Conservation (phyloP, 2,113 vertebrate genomes). For the Tragelaphus scriptus region DNA sequence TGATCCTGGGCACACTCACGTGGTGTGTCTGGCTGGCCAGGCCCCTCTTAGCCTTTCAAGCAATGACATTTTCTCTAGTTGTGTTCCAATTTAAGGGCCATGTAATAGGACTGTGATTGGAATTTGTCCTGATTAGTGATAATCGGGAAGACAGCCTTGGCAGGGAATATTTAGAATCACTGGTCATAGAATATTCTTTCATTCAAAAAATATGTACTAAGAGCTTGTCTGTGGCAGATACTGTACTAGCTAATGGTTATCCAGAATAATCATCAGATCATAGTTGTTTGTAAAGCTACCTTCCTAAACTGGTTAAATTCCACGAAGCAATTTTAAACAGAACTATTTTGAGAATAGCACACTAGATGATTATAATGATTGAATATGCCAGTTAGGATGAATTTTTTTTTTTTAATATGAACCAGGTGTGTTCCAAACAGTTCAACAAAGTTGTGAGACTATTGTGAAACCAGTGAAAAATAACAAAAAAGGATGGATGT, state of each 20-base stretch:
- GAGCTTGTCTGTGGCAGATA: background rate
- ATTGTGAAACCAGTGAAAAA: background rate
- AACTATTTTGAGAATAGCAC: background rate
- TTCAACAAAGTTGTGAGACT: background rate
- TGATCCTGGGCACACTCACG: background rate
- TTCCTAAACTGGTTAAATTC: background rate
- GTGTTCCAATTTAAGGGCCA: background rate
- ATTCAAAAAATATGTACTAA: background rate
- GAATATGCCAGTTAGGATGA: background rate
- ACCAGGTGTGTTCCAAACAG: background rate
- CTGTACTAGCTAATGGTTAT: background rate
- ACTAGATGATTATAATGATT: background rate
- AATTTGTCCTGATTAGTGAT: conserved; percentile 25
- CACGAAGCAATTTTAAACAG: background rate
- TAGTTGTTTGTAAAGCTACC: background rate
- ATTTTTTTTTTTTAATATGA: background rate
- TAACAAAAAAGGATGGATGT: background rate
- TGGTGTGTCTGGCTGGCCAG: background rate
- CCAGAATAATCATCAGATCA: background rate
- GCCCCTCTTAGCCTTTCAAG: background rate
- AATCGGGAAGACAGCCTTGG: background rate
- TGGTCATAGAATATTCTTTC: conserved; percentile 2
- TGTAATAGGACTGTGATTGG: background rate
- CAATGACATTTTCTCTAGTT: conserved; percentile 16
- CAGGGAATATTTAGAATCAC: background rate